A percentile compares a stretch with the other conserved stretches of the same genome.
Evolutionary conservation across 2,797 vertebrate genomes (phyloP).

Genomic region (Stomatorhinus walkeri): DNA sequence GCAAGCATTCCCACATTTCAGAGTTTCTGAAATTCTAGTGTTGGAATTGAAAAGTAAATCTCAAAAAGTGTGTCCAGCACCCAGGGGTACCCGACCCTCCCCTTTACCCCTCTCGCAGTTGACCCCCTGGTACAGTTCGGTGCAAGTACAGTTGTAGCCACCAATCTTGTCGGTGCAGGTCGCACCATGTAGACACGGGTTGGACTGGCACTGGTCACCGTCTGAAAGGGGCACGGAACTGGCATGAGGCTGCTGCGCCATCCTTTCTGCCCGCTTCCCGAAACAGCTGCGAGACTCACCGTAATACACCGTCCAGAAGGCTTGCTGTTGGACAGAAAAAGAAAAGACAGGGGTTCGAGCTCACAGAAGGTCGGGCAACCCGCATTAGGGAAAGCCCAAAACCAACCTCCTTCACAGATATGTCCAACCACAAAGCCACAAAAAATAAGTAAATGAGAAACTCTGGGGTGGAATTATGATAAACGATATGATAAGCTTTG

Average conservation of each 20-base stretch:
- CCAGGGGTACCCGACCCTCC: neutral
- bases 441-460: neutral
- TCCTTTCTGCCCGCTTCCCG: neutral
- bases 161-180: slow-evolving; percentile 65
- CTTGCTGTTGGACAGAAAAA: slow-evolving; percentile 47
- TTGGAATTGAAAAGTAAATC: neutral
- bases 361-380: neutral
- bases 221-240: slow-evolving; percentile 42
- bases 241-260: neutral
- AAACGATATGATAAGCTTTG: neutral
- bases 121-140: slow-evolving; percentile 52
- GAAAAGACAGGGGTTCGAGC: slow-evolving; percentile 2
- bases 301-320: slow-evolving; percentile 67
- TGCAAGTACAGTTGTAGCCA: slow-evolving; percentile 68
- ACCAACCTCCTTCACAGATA: neutral
- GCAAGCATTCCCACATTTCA: neutral
- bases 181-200: slow-evolving; percentile 71
- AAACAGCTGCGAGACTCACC: slow-evolving; percentile 53
- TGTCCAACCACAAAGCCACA: neutral
- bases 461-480: neutral
- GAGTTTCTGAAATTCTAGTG: neutral
- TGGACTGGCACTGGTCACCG: slow-evolving; percentile 62
- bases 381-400: neutral
- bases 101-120: slow-evolving; percentile 62
- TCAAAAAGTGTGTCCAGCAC: neutral